Base-by-base conservation (phyloP, 2,797 vertebrate species). In the Myiothlypis coronata region DNA sequence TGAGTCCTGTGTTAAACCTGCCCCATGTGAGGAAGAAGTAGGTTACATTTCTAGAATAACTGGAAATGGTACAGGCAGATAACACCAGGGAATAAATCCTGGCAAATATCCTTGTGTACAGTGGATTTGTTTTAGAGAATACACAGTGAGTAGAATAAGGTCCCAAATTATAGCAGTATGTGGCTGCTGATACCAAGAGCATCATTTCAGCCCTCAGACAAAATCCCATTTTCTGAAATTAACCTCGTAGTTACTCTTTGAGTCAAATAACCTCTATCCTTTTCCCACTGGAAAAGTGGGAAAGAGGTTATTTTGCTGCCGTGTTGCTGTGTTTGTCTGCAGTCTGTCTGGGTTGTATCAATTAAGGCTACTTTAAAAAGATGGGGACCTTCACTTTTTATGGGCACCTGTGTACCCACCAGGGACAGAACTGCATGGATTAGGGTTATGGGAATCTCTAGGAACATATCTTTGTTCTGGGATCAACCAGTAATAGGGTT, bases 331-430 rank as follows among this genome's bases (percentile, higher is more conserved):
- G 50, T 82, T 83, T 94, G 18, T 89, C 82, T 79, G 77, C 70
- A 63, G 47, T 53, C 70, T 94, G 80, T 67, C 76, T 92, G 64
- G n/a, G 87, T 78, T 59, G 89, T 94, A 85, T 94, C 94, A 97
- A 94, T 97, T 97, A 97, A 88, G 84, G 63, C 81, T 80, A 65
- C 70, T 90, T 93, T 95, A 68, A 71, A 93, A 92, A 92, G 85
- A 82, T 71, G 67, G 59, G 81, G 70, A 94, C 90, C 53, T 90
- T 84, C 78, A 76, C 86, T 72, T 94, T 90, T 93, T 90, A 49
- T 11, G 76, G 95, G 90, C 96, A 97, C 96, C 96, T 97, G 97
- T 97, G 96, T 84, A 88, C 71, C 37, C 78, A 4, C 92, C 14
- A 24, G 93, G 91, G 96, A 95, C 30, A 37, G 56, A 74, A 71